These are phyloP conservation scores for Otocyon megalotis DNA, from an alignment of 2,113 vertebrate species.

Conservation along the genomic window DNA sequence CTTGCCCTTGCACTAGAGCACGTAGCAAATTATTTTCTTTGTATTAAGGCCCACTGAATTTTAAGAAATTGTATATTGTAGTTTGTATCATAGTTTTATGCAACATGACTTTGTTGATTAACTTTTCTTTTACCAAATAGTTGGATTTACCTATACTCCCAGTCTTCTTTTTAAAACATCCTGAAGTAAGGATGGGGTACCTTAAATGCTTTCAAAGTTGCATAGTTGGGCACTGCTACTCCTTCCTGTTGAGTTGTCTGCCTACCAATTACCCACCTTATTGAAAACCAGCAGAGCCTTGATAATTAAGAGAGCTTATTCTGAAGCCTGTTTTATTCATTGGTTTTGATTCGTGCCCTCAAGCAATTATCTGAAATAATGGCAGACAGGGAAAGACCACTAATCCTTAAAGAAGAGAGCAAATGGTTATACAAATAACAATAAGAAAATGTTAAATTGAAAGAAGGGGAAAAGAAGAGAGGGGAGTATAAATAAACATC, in stretches of 20 bases:
- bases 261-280: not conserved
- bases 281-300: not conserved
- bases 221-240: not conserved
- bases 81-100: not conserved
- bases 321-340: not conserved
- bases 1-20: not conserved
- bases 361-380: not conserved
- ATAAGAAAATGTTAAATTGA: not conserved
- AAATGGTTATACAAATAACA: not conserved
- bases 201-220: not conserved
- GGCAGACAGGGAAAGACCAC: not conserved
- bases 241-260: not conserved
- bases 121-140: not conserved
- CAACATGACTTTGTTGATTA: not conserved
- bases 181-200: not conserved
- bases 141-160: not conserved
- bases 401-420: not conserved
- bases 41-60: not conserved
- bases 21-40: not conserved
- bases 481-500: not conserved
- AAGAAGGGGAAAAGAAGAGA: not conserved
- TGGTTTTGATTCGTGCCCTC: not conserved
- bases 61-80: not conserved
- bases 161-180: not conserved
- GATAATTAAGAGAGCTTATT: slow-evolving; percentile 2